phyloP scores from a whole-genome alignment of 2,113 vertebrate species.

The Macrotus californicus region DNA sequence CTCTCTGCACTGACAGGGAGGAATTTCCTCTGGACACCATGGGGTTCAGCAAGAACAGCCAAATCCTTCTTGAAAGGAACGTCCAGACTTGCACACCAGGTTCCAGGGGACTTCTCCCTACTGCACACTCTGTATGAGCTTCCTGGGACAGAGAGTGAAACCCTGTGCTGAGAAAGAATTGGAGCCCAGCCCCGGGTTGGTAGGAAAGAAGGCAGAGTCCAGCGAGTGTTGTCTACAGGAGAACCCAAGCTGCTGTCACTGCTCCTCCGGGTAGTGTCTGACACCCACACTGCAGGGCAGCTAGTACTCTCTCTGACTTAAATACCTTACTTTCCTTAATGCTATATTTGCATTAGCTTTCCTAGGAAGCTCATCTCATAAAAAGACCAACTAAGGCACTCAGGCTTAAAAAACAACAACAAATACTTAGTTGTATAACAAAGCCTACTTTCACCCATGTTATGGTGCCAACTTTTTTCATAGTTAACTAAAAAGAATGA shows the following conservation, averaged over 20 bases:
- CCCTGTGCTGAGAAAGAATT: neutral
- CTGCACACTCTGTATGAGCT: accelerated
- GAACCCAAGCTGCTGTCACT: neutral
- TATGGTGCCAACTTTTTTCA: neutral
- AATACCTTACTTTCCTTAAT: neutral
- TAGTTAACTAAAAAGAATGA: neutral
- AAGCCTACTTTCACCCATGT: neutral
- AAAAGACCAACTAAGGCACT: neutral
- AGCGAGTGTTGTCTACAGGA: neutral
- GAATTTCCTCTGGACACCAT: neutral
- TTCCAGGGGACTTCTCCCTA: neutral
- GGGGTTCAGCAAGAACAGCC: neutral
- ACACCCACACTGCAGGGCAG: neutral
- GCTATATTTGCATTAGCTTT: neutral
- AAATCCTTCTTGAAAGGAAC: neutral
- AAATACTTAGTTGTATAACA: neutral
- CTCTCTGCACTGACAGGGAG: neutral
- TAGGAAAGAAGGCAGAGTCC: neutral
- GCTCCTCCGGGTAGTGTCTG: neutral
- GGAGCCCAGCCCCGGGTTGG: neutral
- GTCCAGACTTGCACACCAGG: neutral
- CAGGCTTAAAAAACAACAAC: neutral
- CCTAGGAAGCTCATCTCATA: neutral
- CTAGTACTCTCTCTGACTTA: neutral
- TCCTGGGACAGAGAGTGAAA: neutral